phyloP scores from a whole-genome alignment of 2,888 invertebrate species.

The Leucozona laternaria region DNA sequence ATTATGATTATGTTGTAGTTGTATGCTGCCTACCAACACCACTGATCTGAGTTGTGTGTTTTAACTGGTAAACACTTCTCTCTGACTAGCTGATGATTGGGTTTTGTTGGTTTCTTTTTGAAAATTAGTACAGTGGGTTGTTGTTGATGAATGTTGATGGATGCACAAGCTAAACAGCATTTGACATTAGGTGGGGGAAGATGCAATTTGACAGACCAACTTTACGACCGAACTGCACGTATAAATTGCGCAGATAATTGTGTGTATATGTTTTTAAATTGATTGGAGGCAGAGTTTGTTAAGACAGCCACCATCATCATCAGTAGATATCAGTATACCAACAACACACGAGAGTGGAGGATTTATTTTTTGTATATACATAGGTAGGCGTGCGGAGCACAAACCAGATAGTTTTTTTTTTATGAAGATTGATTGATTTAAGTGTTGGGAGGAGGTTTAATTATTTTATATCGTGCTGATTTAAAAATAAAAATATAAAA shows the following conservation, averaged over 20 bases:
- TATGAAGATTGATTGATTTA: conserved; percentile 68
- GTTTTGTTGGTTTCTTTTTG: neutral
- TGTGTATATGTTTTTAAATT: conserved; percentile 24
- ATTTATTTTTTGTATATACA: too few relatives aligned
- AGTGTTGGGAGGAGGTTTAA: conserved; percentile 57
- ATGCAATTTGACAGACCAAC: conserved; percentile 49
- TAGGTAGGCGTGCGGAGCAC: conserved; percentile 25
- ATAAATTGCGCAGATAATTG: conserved; percentile 63
- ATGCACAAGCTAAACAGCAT: neutral
- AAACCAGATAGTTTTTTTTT: conserved; percentile 32
- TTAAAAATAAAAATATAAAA: conserved; percentile 9
- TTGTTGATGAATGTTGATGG: neutral
- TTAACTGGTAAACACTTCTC: neutral
- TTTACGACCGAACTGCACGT: conserved; percentile 52
- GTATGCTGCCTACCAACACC: neutral
- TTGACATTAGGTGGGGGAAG: conserved; percentile 18
- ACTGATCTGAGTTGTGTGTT: conserved; percentile 22
- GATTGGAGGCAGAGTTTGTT: neutral
- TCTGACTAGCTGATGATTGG: neutral
- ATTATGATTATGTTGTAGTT: conserved; percentile 52
- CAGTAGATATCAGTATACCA: neutral
- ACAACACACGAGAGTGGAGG: conserved; percentile 14
- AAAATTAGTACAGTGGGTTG: neutral
- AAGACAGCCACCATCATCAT: neutral
- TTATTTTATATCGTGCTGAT: conserved; percentile 53